Percentiles rank a stretch among this genome's conserved stretches.
phyloP scores from a whole-genome alignment of 2,797 vertebrate genomes.

The Anguilla marmorata region DNA sequence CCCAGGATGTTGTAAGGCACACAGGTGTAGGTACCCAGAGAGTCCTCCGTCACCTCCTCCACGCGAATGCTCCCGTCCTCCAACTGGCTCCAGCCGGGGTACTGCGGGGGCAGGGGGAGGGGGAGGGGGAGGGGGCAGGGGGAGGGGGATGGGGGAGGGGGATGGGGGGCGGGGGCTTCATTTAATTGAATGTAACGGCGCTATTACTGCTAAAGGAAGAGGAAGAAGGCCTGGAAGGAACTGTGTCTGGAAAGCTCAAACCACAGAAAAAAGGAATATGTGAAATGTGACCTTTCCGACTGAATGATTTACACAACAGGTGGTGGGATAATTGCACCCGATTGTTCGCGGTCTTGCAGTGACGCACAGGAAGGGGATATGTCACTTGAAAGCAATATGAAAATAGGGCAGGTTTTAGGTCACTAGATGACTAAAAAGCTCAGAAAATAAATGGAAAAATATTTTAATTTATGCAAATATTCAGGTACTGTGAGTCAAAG shows the following conservation, averaged over 20 bases:
- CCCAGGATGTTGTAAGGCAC: constrained; percentile 99
- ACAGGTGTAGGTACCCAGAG: constrained; percentile 99
- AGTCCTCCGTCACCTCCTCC: constrained; percentile 97
- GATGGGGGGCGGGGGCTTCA: too few species aligned
- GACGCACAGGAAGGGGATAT: neutral
- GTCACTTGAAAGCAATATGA: neutral
- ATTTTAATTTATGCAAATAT: neutral
- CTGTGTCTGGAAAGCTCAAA: neutral
- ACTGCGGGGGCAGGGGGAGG: constrained; percentile 65
- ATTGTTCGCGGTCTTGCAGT: neutral
- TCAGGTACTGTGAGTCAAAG: neutral
- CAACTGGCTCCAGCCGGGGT: constrained; percentile 92
- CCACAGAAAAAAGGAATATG: neutral
- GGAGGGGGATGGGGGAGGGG: too few species aligned
- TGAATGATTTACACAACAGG: neutral
- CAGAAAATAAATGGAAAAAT: neutral
- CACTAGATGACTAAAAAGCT: neutral
- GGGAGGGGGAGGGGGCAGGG: neutral
- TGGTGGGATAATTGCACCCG: neutral
- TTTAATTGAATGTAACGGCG: too few species aligned
- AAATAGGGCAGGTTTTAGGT: neutral
- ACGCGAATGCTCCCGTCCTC: constrained; percentile 95
- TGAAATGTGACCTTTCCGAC: neutral
- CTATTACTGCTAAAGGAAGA: neutral
- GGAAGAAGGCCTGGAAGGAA: neutral